These are phyloP conservation scores for Bombus impatiens DNA, from an alignment of 1,140 invertebrate species.

Conservation along the genomic window DNA sequence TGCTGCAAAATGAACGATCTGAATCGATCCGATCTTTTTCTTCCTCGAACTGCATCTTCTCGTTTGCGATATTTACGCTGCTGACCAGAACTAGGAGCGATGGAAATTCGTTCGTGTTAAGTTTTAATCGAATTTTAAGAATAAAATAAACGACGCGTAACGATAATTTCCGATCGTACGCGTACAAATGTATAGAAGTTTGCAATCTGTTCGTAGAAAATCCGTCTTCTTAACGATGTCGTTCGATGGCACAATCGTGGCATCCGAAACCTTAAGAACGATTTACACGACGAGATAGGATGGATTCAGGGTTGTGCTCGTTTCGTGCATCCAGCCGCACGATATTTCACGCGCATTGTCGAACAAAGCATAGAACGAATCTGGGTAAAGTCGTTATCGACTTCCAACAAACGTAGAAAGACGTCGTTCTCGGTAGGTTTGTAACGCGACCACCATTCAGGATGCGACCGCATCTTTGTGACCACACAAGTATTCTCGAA, in stretches of 20 bases:
- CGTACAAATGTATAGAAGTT: too few relatives aligned
- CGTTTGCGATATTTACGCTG: too few relatives aligned
- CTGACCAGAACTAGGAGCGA: too few relatives aligned
- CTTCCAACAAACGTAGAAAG: not conserved
- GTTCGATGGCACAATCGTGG: not conserved
- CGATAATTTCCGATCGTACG: too few relatives aligned
- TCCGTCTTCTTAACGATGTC: too few relatives aligned
- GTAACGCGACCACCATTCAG: slow-evolving; percentile 16
- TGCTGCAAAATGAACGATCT: not conserved
- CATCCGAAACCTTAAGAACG: not conserved
- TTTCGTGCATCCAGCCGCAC: not conserved
- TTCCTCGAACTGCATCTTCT: too few relatives aligned
- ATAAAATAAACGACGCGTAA: too few relatives aligned
- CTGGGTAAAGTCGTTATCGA: not conserved
- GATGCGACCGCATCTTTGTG: slow-evolving; percentile 24
- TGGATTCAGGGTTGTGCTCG: not conserved
- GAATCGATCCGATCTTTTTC: too few relatives aligned
- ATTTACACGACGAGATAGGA: not conserved
- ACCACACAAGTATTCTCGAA: slow-evolving; percentile 45
- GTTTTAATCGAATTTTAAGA: too few relatives aligned
- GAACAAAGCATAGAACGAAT: slow-evolving; percentile 19
- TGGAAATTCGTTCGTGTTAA: too few relatives aligned
- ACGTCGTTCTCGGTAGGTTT: not conserved
- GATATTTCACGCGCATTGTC: slow-evolving; percentile 20
- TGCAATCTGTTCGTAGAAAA: too few relatives aligned